Conservation (phyloP, 2,113 vertebrate genomes). For the Columbina picui region DNA sequence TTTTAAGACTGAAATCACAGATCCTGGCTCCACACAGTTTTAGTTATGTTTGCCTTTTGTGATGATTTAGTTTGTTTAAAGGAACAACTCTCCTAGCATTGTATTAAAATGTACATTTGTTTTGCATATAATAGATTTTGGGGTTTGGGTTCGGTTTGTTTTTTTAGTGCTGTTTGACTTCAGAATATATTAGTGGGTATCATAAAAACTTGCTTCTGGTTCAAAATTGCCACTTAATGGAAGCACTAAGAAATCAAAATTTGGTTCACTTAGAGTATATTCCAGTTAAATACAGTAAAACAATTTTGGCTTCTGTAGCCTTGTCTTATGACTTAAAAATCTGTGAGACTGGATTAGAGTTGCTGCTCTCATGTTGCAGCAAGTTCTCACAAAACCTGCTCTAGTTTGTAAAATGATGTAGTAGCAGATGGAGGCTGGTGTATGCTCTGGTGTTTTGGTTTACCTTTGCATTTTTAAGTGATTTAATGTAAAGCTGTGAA, state of each 20-base stretch:
- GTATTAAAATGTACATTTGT: background rate
- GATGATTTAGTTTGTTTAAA: background rate
- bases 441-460: background rate
- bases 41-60: background rate
- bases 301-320: background rate
- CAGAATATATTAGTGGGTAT: background rate
- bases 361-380: background rate
- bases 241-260: background rate
- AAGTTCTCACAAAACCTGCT: background rate
- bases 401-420: background rate
- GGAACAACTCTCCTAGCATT: background rate
- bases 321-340: background rate
- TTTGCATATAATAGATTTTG: background rate
- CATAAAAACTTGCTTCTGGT: background rate
- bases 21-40: background rate
- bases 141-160: background rate
- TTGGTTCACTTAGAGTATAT: rapidly evolving
- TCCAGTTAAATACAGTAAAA: background rate
- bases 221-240: background rate
- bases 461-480: background rate
- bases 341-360: background rate
- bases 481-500: background rate
- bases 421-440: background rate
- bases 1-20: background rate
- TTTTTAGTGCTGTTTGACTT: background rate